Evolutionary conservation across 2,888 invertebrate genomes (phyloP).

Genomic region (Sarcophaga variegata): DNA sequence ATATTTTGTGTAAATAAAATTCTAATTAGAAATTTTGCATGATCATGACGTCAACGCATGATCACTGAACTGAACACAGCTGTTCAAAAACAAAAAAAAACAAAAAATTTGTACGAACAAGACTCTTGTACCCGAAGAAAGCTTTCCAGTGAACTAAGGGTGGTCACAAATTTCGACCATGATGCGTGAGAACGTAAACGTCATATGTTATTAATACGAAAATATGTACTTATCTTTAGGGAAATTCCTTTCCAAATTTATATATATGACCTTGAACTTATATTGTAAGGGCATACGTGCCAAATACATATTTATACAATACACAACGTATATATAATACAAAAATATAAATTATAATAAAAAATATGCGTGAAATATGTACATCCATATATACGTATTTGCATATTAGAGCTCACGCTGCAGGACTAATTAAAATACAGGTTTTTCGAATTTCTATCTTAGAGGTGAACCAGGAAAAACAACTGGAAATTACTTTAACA

Average conservation of each 20-base stretch:
- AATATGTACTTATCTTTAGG: constrained; percentile 1
- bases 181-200: not conserved
- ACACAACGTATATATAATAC: too few relatives aligned
- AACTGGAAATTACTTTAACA: too few relatives aligned
- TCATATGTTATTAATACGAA: not conserved
- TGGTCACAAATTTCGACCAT: not conserved
- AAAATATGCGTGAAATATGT: too few relatives aligned
- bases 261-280: constrained; percentile 56
- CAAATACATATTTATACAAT: not conserved
- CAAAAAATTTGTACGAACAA: constrained; percentile 13
- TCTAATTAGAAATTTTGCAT: not conserved
- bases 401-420: too few relatives aligned
- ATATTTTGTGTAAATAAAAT: too few relatives aligned
- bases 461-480: too few relatives aligned
- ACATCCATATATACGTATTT: not conserved
- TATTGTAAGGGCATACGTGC: constrained; percentile 38
- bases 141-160: not conserved
- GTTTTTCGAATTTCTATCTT: too few relatives aligned
- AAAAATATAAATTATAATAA: too few relatives aligned
- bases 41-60: constrained; percentile 41
- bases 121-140: not conserved
- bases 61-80: constrained; percentile 9
- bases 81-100: not conserved
- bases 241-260: constrained; percentile 7
- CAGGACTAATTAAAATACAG: not conserved